Evolutionary conservation across 2,797 vertebrate genomes (phyloP).

Genomic region (Busarellus nigricollis): DNA sequence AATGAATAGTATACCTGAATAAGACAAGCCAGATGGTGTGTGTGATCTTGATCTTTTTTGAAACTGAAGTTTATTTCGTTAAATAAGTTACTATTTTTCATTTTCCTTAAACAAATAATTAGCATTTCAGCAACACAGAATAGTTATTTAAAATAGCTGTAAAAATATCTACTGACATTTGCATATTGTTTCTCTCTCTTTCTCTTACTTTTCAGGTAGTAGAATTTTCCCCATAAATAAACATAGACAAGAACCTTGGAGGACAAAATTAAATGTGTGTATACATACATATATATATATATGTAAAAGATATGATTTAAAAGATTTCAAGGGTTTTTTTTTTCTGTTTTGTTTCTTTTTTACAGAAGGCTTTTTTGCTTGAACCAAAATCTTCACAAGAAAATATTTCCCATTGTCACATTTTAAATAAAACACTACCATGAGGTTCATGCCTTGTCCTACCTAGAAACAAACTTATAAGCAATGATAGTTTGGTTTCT

Average conservation of each 20-base stretch:
- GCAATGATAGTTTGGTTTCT: background rate
- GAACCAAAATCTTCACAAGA: background rate
- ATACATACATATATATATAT: background rate
- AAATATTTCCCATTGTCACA: background rate
- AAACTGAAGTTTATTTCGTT: background rate
- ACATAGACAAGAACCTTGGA: background rate
- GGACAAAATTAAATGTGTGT: background rate
- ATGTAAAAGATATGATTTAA: background rate
- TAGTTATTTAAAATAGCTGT: background rate
- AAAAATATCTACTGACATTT: background rate
- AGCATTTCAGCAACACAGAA: background rate
- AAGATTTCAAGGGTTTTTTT: accelerated
- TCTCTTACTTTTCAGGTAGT: background rate
- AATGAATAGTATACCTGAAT: background rate
- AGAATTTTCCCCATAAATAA: background rate
- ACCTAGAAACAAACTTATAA: background rate
- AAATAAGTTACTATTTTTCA: background rate
- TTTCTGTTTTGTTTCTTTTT: background rate
- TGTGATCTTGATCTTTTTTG: background rate
- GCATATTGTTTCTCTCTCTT: background rate
- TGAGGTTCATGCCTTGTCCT: background rate
- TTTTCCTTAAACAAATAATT: background rate
- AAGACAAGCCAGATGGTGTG: background rate
- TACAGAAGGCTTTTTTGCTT: background rate
- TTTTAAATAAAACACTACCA: background rate